Base-by-base conservation (phyloP, 2,888 invertebrate species). In the Nasonia oneida region DNA sequence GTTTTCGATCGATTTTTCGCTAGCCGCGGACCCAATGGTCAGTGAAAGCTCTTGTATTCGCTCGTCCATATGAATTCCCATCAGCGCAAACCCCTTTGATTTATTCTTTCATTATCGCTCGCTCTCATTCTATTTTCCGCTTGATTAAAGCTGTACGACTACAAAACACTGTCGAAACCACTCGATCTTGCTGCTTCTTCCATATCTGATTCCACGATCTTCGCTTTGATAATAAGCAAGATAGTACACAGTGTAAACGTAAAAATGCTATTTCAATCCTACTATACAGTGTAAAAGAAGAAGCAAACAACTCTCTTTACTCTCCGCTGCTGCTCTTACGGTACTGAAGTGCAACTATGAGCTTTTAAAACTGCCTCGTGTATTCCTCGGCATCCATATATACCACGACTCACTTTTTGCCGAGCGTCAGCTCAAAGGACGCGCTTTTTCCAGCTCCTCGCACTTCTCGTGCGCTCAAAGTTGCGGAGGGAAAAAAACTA, bases 91-190 rank as follows among this genome's bases (percentile, higher is more conserved):
- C 14, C 2, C 50, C 14, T 61, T 76, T 76, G 82, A 76, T 76
- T 82, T 82, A 76, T 82, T 82, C 76, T 53, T 81, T 70, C 82
- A 70, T 76, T 82, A 82, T 76, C 75, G 50, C 42, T 18, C 18
- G 61, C 10, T 71, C 8, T 18, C 47, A n/a, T 73, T 29, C 57
- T 39, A 57, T 42, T 81, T 73, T 42, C 42, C 18, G 23, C 29
- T 42, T 73, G 37, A 73, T 73, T n/a, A 42, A 47, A 70, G 39
- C 2, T 23, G 8, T 61, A n/a, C 29, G 50, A 50, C 18, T n/a
- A 23, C 0, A 61, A 23, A 61, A 23, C 23, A 61, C 10, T 18
- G 61, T 57, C 15, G 6, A 70, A 37, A 33, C 15, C 39, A n/a
- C 23, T 61, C 23, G 61, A 23, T 61, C 23, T 18, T n/a, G 57